A percentile compares a stretch with the other conserved stretches of the same genome.
Conservation (phyloP, 2,888 invertebrate genomes). For the Conistra vaccinii region DNA sequence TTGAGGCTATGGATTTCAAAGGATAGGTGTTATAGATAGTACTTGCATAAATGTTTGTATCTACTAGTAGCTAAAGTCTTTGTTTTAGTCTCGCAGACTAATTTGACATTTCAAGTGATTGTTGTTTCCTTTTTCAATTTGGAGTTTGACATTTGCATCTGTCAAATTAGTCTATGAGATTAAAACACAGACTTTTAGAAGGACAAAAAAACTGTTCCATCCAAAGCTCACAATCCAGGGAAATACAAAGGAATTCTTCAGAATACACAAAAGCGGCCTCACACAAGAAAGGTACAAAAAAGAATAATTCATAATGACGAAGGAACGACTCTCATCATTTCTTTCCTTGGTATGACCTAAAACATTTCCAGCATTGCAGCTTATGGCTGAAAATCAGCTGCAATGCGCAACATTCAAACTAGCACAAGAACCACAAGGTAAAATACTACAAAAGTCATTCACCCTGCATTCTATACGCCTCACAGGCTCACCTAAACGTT, state of each 20-base stretch:
- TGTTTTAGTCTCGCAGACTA: no score
- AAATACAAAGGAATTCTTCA: slow-evolving; percentile 30
- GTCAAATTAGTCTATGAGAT: no score
- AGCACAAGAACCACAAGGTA: slow-evolving; percentile 60
- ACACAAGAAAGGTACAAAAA: slow-evolving; percentile 28
- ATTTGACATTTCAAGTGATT: no score
- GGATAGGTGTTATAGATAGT: not conserved
- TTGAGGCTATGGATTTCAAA: not conserved
- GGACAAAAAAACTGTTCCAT: not conserved
- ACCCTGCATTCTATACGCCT: slow-evolving; percentile 55
- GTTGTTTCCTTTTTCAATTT: no score
- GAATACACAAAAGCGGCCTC: slow-evolving; percentile 23
- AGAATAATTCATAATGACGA: slow-evolving; percentile 53
- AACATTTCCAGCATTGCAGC: slow-evolving; percentile 66
- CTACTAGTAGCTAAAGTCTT: not conserved
- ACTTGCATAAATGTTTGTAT: not conserved
- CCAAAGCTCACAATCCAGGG: not conserved
- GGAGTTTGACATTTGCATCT: no score
- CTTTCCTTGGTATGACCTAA: slow-evolving; percentile 57
- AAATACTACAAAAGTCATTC: slow-evolving; percentile 64
- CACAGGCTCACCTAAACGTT: slow-evolving; percentile 44
- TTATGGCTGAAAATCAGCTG: slow-evolving; percentile 63
- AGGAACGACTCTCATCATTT: slow-evolving; percentile 18
- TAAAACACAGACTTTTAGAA: no score
- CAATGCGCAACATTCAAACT: slow-evolving; percentile 68